phyloP scores from a whole-genome alignment of 2,888 invertebrate species.

The Tenthredo mesomela region DNA sequence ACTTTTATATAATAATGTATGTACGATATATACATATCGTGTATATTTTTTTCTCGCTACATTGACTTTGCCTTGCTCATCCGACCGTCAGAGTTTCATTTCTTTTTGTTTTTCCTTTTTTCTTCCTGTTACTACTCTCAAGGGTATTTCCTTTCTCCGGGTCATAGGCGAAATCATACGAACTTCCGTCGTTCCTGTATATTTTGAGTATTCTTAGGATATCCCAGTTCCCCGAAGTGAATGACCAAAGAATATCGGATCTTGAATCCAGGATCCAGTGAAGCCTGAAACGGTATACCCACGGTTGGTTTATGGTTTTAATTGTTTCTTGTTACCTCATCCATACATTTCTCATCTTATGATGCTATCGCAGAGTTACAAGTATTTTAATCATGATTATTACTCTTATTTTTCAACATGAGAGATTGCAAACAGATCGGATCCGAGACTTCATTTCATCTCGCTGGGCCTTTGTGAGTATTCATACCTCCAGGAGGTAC shows the following conservation, averaged over 20 bases:
- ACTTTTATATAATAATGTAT: neutral
- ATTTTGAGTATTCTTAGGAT: conserved; percentile 15
- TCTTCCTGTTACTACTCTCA: neutral
- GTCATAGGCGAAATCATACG: neutral
- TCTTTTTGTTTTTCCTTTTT: neutral
- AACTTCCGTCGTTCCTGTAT: neutral
- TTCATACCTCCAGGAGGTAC: neutral
- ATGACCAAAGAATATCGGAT: neutral
- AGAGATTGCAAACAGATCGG: conserved; percentile 5
- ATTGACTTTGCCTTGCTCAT: conserved; percentile 8
- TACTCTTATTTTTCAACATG: neutral
- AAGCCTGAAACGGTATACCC: neutral
- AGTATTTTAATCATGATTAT: neutral
- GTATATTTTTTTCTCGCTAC: conserved; percentile 21
- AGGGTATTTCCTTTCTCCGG: neutral
- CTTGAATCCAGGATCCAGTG: too few relatives aligned
- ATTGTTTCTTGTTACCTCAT: neutral
- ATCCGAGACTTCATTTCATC: conserved; percentile 12
- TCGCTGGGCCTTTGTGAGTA: neutral
- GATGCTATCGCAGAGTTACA: neutral
- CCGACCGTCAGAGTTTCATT: neutral
- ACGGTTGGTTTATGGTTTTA: neutral
- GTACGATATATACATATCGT: neutral
- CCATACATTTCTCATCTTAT: neutral
- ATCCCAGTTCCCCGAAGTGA: neutral